These are phyloP conservation scores for Heterodera carotae DNA, from an alignment of 1,140 invertebrate genomes.

Conservation along the genomic window DNA sequence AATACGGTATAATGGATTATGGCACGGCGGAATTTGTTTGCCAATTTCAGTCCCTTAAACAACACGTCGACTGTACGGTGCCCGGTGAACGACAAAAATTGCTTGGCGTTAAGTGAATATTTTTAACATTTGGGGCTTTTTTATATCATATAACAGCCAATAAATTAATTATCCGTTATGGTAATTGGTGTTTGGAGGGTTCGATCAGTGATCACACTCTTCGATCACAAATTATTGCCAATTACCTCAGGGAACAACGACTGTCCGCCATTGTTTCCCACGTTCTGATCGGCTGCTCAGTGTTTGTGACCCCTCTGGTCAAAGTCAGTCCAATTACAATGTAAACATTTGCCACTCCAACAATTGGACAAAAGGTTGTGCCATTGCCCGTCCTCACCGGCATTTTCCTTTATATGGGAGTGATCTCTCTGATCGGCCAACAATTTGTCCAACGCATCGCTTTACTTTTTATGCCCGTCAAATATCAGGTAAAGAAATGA, in stretches of 20 bases:
- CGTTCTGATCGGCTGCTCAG: slow-evolving; percentile 58
- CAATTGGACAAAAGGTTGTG: slow-evolving; percentile 54
- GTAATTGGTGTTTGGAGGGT: too few relatives aligned
- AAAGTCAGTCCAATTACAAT: slow-evolving; percentile 18
- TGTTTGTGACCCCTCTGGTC: slow-evolving; percentile 40
- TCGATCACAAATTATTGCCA: not conserved
- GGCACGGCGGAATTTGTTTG: too few relatives aligned
- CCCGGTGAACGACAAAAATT: slow-evolving; percentile 38
- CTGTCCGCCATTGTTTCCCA: slow-evolving; percentile 66
- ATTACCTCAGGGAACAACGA: slow-evolving; percentile 64
- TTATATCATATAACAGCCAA: too few relatives aligned
- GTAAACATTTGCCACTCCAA: not conserved
- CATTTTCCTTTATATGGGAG: slow-evolving; percentile 67
- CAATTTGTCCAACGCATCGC: slow-evolving; percentile 89
- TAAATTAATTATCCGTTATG: too few relatives aligned
- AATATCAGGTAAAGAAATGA: slow-evolving; percentile 71
- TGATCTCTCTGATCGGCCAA: slow-evolving; percentile 65
- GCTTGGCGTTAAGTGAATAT: slow-evolving; percentile 55
- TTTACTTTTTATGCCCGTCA: slow-evolving; percentile 94
- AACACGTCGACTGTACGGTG: slow-evolving; percentile 34
- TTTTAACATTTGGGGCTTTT: too few relatives aligned
- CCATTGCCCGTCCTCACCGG: slow-evolving; percentile 67
- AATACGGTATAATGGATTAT: too few relatives aligned
- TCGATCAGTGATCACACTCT: not conserved
- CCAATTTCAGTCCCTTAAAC: slow-evolving; percentile 66